Percentiles rank a stretch among this genome's conserved stretches.
Evolutionary conservation across 53 echinoderm and acorn worm species (phyloP).

Genomic region (Mesocentrotus franciscanus): DNA sequence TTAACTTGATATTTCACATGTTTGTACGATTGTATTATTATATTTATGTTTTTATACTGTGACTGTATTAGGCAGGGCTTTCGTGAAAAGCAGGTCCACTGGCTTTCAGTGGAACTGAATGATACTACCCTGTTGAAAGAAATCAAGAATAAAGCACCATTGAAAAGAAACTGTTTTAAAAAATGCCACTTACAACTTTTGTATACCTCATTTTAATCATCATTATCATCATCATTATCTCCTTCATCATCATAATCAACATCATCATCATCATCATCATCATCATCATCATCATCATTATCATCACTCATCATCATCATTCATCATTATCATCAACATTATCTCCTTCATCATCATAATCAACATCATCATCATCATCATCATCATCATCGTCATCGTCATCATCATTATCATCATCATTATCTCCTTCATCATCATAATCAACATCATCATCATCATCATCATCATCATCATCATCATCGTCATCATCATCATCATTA

Average conservation of each 20-base stretch:
- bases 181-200: not conserved
- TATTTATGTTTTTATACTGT: too few species aligned
- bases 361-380: not conserved
- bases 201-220: not conserved
- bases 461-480: not conserved
- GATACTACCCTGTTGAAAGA: too few species aligned
- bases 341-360: not conserved
- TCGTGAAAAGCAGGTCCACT: too few species aligned
- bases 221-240: not conserved
- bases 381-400: not conserved
- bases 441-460: not conserved
- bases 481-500: not conserved
- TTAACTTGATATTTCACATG: too few species aligned
- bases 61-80: too few species aligned
- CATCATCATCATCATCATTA: not conserved
- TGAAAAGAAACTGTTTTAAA: too few species aligned
- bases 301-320: not conserved
- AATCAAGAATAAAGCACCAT: too few species aligned
- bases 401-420: not conserved
- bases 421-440: not conserved
- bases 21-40: too few species aligned
- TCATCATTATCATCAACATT: not conserved
- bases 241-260: not conserved
- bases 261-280: not conserved
- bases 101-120: too few species aligned